These are phyloP conservation scores for Anolis sagrei DNA, from an alignment of 2,113 vertebrate genomes.

Conservation along the genomic window DNA sequence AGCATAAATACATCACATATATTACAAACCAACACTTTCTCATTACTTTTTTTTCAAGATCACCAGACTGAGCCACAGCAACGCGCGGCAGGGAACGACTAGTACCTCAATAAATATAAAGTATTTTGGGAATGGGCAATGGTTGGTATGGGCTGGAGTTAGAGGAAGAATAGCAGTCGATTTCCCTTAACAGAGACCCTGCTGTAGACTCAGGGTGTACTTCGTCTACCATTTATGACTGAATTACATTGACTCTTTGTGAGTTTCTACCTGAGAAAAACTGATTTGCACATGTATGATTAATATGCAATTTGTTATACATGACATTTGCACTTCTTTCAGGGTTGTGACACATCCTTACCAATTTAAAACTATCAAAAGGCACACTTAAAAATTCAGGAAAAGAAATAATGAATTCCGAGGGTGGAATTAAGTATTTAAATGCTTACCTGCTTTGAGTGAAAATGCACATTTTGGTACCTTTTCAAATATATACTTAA, in stretches of 20 bases:
- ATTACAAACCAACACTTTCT: too few relatives aligned
- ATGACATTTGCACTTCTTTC: background rate
- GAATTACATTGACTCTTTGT: background rate
- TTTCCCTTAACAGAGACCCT: too few relatives aligned
- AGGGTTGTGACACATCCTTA: background rate
- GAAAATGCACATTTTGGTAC: background rate
- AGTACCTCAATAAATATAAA: too few relatives aligned
- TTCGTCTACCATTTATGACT: too few relatives aligned
- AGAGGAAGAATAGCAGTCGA: too few relatives aligned
- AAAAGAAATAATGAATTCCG: background rate
- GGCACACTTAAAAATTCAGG: background rate
- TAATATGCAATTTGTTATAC: background rate
- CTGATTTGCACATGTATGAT: background rate
- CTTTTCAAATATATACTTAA: background rate
- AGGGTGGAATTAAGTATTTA: background rate
- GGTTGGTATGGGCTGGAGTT: too few relatives aligned
- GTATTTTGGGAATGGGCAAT: too few relatives aligned
- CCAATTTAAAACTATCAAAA: background rate
- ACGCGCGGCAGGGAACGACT: too few relatives aligned
- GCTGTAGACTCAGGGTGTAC: background rate
- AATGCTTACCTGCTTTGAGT: background rate
- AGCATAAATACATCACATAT: too few relatives aligned
- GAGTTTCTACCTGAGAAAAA: background rate
- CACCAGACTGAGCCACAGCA: too few relatives aligned
- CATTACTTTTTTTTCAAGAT: too few relatives aligned